phyloP scores from a whole-genome alignment of 2,113 vertebrate genomes.

The Labeo rohita region DNA sequence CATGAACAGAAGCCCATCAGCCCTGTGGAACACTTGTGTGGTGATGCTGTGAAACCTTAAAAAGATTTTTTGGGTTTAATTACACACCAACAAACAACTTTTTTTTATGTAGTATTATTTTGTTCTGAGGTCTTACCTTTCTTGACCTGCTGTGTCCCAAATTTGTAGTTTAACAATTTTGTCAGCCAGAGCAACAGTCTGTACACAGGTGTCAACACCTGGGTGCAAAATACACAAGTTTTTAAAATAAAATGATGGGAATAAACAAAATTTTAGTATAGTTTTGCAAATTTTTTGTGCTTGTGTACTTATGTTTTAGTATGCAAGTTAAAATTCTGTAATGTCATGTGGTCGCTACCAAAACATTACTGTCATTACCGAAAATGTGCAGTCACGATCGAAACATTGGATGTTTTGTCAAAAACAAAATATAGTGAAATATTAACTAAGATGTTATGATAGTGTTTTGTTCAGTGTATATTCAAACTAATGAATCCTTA shows the following conservation, averaged over 20 bases:
- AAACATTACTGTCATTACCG: too few relatives aligned
- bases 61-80: constrained; percentile 19
- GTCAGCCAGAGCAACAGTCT: constrained; percentile 82
- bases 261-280: too few relatives aligned
- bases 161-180: constrained; percentile 80
- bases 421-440: too few relatives aligned
- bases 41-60: constrained; percentile 90
- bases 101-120: background rate
- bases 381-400: too few relatives aligned
- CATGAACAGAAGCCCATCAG: constrained; percentile 89
- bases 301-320: too few relatives aligned
- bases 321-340: too few relatives aligned
- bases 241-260: background rate
- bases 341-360: too few relatives aligned
- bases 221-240: constrained; percentile 28
- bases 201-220: constrained; percentile 88
- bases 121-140: constrained; percentile 78
- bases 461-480: too few relatives aligned
- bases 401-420: too few relatives aligned
- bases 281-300: too few relatives aligned
- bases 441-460: too few relatives aligned
- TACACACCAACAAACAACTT: background rate
- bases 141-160: constrained; percentile 97
- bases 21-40: constrained; percentile 86
- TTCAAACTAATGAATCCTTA: too few relatives aligned